A percentile compares a stretch with the other conserved stretches of the same genome.
Conservation (phyloP, 2,113 vertebrate species). For the Gallinago undulata region DNA sequence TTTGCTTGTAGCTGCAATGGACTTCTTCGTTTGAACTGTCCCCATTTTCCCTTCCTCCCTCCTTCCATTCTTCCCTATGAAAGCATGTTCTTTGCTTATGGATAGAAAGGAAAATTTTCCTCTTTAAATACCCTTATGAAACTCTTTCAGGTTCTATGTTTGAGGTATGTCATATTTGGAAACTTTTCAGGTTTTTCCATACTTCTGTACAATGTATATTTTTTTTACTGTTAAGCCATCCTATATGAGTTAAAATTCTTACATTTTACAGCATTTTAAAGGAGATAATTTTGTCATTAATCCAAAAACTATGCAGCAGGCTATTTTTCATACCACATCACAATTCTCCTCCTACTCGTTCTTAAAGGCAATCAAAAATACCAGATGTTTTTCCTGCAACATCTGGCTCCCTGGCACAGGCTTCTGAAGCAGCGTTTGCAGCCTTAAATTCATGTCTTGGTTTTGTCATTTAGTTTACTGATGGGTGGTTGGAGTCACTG, state of each 20-base stretch:
- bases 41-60: not conserved
- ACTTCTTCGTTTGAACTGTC: not conserved
- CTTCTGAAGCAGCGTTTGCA: conserved; percentile 50
- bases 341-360: conserved; percentile 58
- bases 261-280: conserved; percentile 28
- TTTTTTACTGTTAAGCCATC: conserved; percentile 2
- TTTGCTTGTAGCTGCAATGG: not conserved
- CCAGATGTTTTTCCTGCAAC: conserved; percentile 38
- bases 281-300: conserved; percentile 53
- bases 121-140: not conserved
- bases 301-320: conserved; percentile 28
- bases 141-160: not conserved
- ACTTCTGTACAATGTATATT: not conserved
- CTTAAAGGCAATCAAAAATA: conserved; percentile 59
- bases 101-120: not conserved
- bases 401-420: conserved; percentile 53
- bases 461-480: conserved; percentile 55
- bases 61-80: not conserved
- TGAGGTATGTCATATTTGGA: conserved; percentile 31
- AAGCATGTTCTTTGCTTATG: not conserved
- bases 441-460: conserved; percentile 28
- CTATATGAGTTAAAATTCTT: conserved; percentile 9
- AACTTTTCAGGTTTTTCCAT: conserved; percentile 15
- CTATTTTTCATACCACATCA: conserved; percentile 62
- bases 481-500: not conserved